Base-by-base conservation (phyloP, 2,113 vertebrate species). In the Muntiacus reevesi region DNA sequence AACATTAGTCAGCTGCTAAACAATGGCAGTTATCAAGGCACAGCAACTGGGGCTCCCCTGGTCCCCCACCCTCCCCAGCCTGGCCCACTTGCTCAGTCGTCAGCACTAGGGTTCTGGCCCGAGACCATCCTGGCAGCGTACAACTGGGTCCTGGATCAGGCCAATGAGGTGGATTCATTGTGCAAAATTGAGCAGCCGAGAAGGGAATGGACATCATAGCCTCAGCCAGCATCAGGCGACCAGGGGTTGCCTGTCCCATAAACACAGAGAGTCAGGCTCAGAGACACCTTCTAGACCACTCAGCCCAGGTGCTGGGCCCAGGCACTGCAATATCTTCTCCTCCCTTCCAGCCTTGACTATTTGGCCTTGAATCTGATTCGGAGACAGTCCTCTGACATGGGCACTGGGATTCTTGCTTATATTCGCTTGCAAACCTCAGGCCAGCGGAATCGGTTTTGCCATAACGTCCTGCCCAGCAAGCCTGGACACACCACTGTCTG, bases 1-100 rank as follows among this genome's bases (percentile, higher is more conserved):
- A 93, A 91, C 95, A 95, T 97, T 92, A 97, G 92, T 96, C 92
- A 95, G 97, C 97, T 93, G 96, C 84, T 92, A 60, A 92, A 97
- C 97, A 98, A 97, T 92, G 82, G 94, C 64, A 30, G 91, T 74
- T 2, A 89, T 50, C 86, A 89, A 87, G 71, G 54, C 81, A 71
- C 33, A 76, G 96, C 13, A 25, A 89, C 60, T 11, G 45, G 93
- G 85, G 71, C 57, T 28, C 94, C 94, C 84, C 83, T 79, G 62
- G 84, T 47, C 84, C 87, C 43, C 47, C 5, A 3, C 92, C 57
- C 79, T 81, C 28, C 36, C 11, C 1, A 40, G 87, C 87, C 85
- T 14, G 50, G 91, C 33, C 87, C 60, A 13, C 71, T 36, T 7
- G 55, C 92, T 93, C 59, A 62, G 43, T 76, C 28, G 4, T 71